A percentile compares a stretch with the other conserved stretches of the same genome.
Evolutionary conservation across 2,888 invertebrate species (phyloP).

Genomic region (Erpobdella octoculata): DNA sequence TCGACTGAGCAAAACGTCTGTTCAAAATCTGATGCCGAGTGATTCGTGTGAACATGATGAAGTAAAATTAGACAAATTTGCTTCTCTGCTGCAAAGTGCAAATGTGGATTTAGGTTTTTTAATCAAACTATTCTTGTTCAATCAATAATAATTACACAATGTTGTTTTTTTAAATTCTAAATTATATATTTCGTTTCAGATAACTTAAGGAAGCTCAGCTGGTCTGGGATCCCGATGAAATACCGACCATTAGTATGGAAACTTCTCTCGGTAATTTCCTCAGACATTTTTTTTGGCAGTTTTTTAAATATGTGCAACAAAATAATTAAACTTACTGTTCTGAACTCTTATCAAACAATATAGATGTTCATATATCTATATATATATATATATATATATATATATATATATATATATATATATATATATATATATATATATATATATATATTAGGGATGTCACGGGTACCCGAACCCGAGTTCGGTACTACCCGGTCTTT

Average conservation of each 20-base stretch:
- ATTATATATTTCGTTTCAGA: too few species aligned
- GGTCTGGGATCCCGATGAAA: slow-evolving; percentile 91
- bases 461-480: too few species aligned
- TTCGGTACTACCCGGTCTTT: too few species aligned
- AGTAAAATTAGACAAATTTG: slow-evolving; percentile 7
- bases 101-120: slow-evolving; percentile 15
- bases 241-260: slow-evolving; percentile 66
- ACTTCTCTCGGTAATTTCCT: slow-evolving; percentile 58
- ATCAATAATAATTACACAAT: neutral
- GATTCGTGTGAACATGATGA: neutral
- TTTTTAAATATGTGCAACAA: too few species aligned
- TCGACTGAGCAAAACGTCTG: neutral
- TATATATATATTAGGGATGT: too few species aligned
- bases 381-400: too few species aligned
- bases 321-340: too few species aligned
- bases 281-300: neutral
- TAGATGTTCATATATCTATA: too few species aligned
- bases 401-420: too few species aligned
- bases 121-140: neutral
- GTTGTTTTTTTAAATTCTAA: slow-evolving; percentile 32
- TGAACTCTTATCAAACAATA: too few species aligned
- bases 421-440: too few species aligned
- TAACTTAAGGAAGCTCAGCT: slow-evolving; percentile 73
- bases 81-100: slow-evolving; percentile 8
- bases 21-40: neutral